Percentiles rank a stretch among this genome's conserved stretches.
These are phyloP conservation scores for Galerucella nymphaeae DNA, from an alignment of 2,888 invertebrate species.

Conservation along the genomic window DNA sequence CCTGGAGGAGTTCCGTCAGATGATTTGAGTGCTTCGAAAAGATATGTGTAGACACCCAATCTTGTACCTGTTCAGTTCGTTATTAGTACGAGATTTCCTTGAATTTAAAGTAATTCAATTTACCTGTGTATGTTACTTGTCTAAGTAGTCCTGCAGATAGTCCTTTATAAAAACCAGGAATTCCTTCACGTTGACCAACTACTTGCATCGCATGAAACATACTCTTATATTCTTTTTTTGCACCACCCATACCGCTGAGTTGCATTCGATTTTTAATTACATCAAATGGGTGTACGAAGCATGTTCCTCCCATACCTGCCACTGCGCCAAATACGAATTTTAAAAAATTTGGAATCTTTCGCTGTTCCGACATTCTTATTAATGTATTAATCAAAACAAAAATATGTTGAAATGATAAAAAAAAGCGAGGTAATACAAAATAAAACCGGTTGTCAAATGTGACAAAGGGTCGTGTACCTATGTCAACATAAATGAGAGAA, in stretches of 20 bases:
- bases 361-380: neutral
- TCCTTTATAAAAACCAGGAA: neutral
- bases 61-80: constrained; percentile 81
- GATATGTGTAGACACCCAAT: constrained; percentile 89
- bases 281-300: constrained; percentile 24
- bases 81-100: neutral
- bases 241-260: neutral
- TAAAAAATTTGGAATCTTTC: neutral
- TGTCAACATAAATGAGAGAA: too few species aligned
- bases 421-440: too few species aligned
- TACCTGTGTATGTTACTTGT: constrained; percentile 6
- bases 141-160: constrained; percentile 9
- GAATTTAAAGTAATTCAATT: neutral
- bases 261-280: constrained; percentile 30
- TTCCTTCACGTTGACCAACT: neutral
- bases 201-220: constrained; percentile 11
- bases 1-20: constrained; percentile 79
- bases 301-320: neutral
- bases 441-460: too few species aligned
- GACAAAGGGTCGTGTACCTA: too few species aligned
- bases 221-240: neutral
- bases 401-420: too few species aligned
- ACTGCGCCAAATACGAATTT: neutral
- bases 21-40: constrained; percentile 74
- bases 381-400: too few species aligned